phyloP scores from a whole-genome alignment of 2,113 vertebrate genomes.

The Alectura lathami region DNA sequence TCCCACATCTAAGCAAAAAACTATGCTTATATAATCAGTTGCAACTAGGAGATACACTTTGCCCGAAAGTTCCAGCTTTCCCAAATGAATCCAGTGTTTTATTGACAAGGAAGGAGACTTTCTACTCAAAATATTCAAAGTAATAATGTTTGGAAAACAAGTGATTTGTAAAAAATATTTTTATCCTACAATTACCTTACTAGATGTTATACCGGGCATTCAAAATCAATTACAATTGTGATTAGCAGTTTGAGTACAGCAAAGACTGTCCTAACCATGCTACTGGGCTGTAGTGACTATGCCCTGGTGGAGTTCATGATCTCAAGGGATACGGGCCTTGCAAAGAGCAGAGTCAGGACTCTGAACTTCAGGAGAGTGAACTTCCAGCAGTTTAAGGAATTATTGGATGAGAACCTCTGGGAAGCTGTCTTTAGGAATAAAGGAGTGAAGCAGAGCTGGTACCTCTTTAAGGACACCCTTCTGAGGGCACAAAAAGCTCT shows the following conservation, averaged over 20 bases:
- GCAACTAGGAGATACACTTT: background rate
- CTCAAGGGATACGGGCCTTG: no score
- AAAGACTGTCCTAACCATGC: background rate
- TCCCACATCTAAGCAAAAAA: background rate
- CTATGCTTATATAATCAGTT: background rate
- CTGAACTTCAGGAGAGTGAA: no score
- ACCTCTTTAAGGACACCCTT: no score
- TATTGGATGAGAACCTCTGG: no score
- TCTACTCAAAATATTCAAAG: background rate
- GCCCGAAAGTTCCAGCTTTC: background rate
- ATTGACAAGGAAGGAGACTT: background rate
- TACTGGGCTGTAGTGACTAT: no score
- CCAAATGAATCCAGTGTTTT: background rate
- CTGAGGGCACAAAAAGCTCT: no score
- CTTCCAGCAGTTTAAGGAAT: no score
- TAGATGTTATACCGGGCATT: background rate
- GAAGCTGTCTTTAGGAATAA: no score
- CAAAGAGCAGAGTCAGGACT: no score
- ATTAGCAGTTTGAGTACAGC: background rate
- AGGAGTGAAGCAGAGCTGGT: no score
- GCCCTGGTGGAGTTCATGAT: no score
- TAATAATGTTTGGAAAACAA: background rate
- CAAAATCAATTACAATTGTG: background rate
- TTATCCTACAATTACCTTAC: background rate
- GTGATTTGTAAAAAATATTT: background rate